These are phyloP conservation scores for Hyposoter dolosus DNA, from an alignment of 2,888 invertebrate species.

Conservation along the genomic window DNA sequence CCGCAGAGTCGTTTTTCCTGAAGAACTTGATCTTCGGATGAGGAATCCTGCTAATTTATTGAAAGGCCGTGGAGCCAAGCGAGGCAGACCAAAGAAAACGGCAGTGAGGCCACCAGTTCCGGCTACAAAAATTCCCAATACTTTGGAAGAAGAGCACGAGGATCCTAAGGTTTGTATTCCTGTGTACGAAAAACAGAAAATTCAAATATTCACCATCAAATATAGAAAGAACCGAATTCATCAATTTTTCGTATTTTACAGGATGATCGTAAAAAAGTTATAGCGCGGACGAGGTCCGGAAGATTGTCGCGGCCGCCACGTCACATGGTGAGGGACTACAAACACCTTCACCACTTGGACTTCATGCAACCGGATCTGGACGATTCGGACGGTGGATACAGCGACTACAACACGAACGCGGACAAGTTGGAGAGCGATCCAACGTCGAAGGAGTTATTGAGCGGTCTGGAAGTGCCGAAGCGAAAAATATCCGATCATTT, in stretches of 20 bases:
- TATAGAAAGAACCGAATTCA: neutral
- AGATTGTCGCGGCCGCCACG: slow-evolving; percentile 87
- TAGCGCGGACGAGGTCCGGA: slow-evolving; percentile 86
- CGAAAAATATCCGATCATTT: slow-evolving; percentile 86
- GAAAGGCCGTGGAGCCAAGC: slow-evolving; percentile 78
- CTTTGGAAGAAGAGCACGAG: slow-evolving; percentile 78
- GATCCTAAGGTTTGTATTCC: slow-evolving; percentile 76
- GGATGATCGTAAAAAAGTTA: slow-evolving; percentile 86
- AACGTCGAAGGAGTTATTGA: slow-evolving; percentile 78
- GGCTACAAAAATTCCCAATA: slow-evolving; percentile 72
- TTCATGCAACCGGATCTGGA: slow-evolving; percentile 86
- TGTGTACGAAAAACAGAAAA: neutral
- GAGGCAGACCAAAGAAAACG: slow-evolving; percentile 81
- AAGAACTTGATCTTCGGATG: slow-evolving; percentile 81
- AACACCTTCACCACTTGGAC: slow-evolving; percentile 86
- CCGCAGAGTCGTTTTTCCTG: slow-evolving; percentile 85
- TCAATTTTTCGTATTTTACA: slow-evolving; percentile 62
- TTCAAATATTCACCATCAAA: neutral
- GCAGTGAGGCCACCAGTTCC: slow-evolving; percentile 73
- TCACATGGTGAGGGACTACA: slow-evolving; percentile 88
- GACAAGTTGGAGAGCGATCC: slow-evolving; percentile 78
- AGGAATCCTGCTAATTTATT: slow-evolving; percentile 76
- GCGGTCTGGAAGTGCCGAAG: slow-evolving; percentile 82
- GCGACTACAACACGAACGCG: slow-evolving; percentile 85
- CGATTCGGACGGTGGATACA: slow-evolving; percentile 87